Evolutionary conservation across 2,888 invertebrate genomes (phyloP), one percentile per base, ranked within the genome.

Genomic region (Bursaphelenchus okinawaensis): DNA sequence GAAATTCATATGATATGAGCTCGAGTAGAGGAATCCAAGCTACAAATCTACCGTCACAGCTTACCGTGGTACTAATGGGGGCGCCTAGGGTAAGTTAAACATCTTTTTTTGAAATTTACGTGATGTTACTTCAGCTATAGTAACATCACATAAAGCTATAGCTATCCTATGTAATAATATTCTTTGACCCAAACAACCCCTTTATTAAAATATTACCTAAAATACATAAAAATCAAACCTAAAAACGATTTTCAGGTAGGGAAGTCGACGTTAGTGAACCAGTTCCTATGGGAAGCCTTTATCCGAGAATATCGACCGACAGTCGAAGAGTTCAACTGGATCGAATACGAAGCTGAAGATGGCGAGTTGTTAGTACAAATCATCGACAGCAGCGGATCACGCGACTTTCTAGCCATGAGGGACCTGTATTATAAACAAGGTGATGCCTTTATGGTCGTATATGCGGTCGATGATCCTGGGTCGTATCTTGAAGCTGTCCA

Each of bases 281-380:
- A 81, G 55, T 81, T 79, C 63, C 64, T 81, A n/a, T 81, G 78
- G 79, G 71, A 73, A 23, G 70, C 67, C 28, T 80, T 78, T 63
- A 64, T 80, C 12, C 56, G 59, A 27, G 77, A 78, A 9, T 81
- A 82, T 67, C 65, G 68, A n/a, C 76, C 81, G 7, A 81, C 81
- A 0, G 77, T 82, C 1, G 81, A 81, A 65, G 82, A 82, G 58
- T 82, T 82, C 67, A 76, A 82, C 66, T 82, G 81, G 82, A 73
- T 82, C 52, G 82, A 82, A 65, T 82, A 82, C 67, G 82, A 74
- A 16, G 54, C 40, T 22, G 66, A 54, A 12, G 31, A 24, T 9
- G 60, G 60, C 16, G 19, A 59, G 40, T 22, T 22, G 27, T 50
- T 70, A 23, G 65, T 76, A 20, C 63, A 81, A 70, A 69, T 81